phyloP scores from a whole-genome alignment of 2,797 vertebrate species.

The Notamacropus eugenii region DNA sequence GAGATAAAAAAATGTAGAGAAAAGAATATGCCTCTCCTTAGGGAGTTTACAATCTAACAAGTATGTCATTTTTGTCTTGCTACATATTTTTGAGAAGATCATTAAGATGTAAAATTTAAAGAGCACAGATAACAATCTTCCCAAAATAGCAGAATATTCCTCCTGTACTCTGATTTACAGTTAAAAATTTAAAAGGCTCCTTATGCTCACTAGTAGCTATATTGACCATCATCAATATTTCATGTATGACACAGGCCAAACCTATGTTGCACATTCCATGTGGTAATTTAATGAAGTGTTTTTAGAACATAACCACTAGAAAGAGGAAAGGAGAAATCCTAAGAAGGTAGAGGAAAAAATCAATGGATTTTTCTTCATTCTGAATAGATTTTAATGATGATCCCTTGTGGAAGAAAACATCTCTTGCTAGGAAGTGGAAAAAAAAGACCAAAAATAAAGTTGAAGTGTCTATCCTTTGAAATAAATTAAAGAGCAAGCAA shows the following conservation, averaged over 20 bases:
- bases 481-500: neutral
- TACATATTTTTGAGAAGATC: neutral
- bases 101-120: slow-evolving; percentile 20
- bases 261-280: slow-evolving; percentile 2
- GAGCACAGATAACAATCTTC: slow-evolving; percentile 45
- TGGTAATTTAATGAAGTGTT: neutral
- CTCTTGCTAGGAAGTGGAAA: slow-evolving; percentile 33
- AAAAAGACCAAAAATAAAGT: neutral
- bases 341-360: slow-evolving; percentile 18
- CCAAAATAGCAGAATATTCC: slow-evolving; percentile 42
- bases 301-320: neutral
- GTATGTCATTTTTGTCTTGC: neutral
- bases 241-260: neutral
- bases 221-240: slow-evolving; percentile 56
- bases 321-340: slow-evolving; percentile 8
- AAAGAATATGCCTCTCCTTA: neutral
- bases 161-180: slow-evolving; percentile 45
- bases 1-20: neutral
- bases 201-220: neutral
- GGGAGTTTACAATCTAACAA: neutral
- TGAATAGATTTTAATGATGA: slow-evolving; percentile 33
- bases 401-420: slow-evolving; percentile 35
- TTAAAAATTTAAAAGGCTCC: slow-evolving; percentile 60
- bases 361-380: slow-evolving; percentile 34
- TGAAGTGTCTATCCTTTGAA: slow-evolving; percentile 1